Percentiles rank a stretch among this genome's conserved stretches.
Evolutionary conservation across 2,888 invertebrate species (phyloP).

Genomic region (Petrolisthes cinctipes): DNA sequence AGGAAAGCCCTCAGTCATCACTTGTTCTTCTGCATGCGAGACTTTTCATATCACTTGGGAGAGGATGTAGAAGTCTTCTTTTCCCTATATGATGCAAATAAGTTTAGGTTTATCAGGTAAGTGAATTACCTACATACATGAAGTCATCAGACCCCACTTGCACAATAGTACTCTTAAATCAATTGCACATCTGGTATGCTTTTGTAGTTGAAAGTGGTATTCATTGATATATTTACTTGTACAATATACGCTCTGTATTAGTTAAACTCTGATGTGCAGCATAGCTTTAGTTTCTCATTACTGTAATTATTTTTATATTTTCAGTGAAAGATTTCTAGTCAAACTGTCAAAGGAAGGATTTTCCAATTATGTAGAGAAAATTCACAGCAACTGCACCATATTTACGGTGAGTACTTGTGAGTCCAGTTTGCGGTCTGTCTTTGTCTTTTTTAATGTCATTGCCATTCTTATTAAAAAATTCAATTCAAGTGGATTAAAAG

Average conservation of each 20-base stretch:
- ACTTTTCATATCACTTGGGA: constrained; percentile 88
- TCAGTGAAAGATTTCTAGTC: constrained; percentile 87
- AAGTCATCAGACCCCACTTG: neutral
- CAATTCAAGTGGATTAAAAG: too few relatives aligned
- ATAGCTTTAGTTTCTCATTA: neutral
- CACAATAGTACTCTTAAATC: neutral
- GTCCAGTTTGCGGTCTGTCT: too few relatives aligned
- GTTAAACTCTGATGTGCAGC: neutral
- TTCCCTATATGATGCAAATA: constrained; percentile 87
- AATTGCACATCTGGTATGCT: neutral
- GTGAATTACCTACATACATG: neutral
- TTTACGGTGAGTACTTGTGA: constrained; percentile 79
- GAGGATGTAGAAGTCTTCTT: constrained; percentile 91
- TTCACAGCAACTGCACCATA: constrained; percentile 85
- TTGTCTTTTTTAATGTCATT: too few relatives aligned
- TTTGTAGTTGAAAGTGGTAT: neutral
- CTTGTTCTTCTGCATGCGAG: constrained; percentile 87
- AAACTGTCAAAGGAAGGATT: constrained; percentile 90
- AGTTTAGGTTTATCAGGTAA: constrained; percentile 68
- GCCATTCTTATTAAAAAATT: neutral
- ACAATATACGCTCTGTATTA: neutral
- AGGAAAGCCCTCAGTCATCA: constrained; percentile 74
- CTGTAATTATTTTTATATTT: constrained; percentile 66
- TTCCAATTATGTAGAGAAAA: constrained; percentile 86
- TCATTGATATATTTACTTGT: constrained; percentile 26